Conservation (phyloP, 2,797 vertebrate species). For the Eulemur mongoz region DNA sequence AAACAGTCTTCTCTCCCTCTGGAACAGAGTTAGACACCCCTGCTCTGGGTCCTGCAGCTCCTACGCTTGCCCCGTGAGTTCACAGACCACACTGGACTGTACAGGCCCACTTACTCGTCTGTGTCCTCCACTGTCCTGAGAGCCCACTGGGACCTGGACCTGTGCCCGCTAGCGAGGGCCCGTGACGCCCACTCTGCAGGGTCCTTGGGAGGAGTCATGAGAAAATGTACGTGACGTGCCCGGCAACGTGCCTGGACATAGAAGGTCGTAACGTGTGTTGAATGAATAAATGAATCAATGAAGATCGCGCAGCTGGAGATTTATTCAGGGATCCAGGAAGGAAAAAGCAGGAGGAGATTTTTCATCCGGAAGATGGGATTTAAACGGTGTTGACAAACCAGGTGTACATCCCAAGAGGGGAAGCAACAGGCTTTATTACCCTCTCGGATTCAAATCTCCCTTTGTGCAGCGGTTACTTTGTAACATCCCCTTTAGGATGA, state of each 20-base stretch:
- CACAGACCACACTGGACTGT: neutral
- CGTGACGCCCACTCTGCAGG: neutral
- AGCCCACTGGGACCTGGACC: neutral
- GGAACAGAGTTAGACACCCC: neutral
- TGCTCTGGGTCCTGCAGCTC: neutral
- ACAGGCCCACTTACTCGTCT: neutral
- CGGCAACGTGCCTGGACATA: neutral
- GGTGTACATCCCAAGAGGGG: neutral
- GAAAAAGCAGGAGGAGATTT: neutral
- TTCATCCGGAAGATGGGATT: neutral
- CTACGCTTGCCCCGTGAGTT: neutral
- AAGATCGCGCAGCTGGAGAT: neutral
- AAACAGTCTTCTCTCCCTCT: neutral
- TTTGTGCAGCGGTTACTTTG: conserved; percentile 9
- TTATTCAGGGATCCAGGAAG: neutral
- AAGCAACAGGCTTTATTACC: neutral
- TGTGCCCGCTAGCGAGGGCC: accelerated
- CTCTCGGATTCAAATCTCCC: neutral
- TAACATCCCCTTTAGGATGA: neutral
- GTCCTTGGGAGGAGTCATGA: neutral
- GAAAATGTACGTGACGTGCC: neutral
- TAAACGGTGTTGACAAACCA: neutral
- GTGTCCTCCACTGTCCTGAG: neutral
- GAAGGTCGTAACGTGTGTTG: neutral
- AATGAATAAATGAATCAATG: neutral